Conservation (phyloP, 1,140 invertebrate genomes). For the Zaprionus ghesquierei region DNA sequence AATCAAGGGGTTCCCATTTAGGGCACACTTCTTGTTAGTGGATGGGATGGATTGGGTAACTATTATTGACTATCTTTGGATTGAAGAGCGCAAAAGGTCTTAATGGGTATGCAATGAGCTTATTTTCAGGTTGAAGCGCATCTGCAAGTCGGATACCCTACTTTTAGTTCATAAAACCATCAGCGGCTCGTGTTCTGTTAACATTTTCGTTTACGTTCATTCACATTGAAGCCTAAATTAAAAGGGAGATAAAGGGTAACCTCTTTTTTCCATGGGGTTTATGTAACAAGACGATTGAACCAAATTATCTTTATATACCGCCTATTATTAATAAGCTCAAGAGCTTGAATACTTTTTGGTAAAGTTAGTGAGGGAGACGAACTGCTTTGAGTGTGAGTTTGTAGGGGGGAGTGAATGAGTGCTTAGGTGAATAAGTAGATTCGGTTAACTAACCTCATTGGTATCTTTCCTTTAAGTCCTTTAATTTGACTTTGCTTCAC, state of each 20-base stretch:
- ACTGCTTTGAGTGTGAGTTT: background rate
- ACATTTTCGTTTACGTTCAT: background rate
- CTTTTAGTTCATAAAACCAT: background rate
- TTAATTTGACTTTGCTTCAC: too few species aligned
- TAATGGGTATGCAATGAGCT: too few species aligned
- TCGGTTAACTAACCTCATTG: too few species aligned
- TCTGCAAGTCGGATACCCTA: background rate
- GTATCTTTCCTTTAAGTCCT: too few species aligned
- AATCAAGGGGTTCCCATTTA: background rate
- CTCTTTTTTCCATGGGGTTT: too few species aligned
- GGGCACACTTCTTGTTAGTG: background rate
- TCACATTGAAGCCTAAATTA: background rate
- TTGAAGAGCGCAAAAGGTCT: too few species aligned
- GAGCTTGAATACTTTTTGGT: background rate
- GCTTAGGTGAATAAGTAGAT: too few species aligned
- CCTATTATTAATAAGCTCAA: conserved; percentile 24
- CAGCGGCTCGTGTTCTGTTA: conserved; percentile 15
- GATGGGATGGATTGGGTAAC: too few species aligned
- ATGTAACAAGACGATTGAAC: background rate
- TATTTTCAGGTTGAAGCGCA: background rate
- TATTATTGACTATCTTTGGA: too few species aligned
- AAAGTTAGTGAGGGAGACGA: background rate
- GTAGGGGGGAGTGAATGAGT: background rate
- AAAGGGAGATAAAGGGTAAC: background rate
- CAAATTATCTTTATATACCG: conserved; percentile 2